Base-by-base conservation (phyloP, 2,113 vertebrate genomes). In the Acinonyx jubatus region DNA sequence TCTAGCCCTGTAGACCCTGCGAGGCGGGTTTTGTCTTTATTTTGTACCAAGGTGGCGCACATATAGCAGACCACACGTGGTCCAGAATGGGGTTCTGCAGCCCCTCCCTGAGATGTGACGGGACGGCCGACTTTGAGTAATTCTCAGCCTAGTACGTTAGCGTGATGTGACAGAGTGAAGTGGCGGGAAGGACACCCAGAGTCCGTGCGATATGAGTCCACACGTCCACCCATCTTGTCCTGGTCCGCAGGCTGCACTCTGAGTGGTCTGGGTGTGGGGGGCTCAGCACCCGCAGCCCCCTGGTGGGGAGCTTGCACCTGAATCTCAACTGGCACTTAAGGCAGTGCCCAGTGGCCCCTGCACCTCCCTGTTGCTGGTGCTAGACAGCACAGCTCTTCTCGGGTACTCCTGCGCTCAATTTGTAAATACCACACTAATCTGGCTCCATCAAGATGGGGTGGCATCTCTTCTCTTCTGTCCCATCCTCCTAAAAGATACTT, bases 381-480 rank as follows among this genome's bases (percentile, higher is more conserved):
- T 45, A 31, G 8, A 25, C 14, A 6, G 5, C 16, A 3, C 5
- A 2, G 21, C 15, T 7, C 55, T n/a, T 79, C 15, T 23, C 23
- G 1, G 45, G 21, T 2, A 1, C 6, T 63, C 55, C 36, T 45
- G 11, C 8, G 11, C 8, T 45, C 25, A 15, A 6, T 9, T 27
- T 36, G 41, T 14, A 16, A 2, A 2, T 12, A 14, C 21, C 41
- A 14, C 25, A 1, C 9, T 2, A 1, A 5, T 25, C 74, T 10
- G 48, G 45, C 13, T 48, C 74, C 16, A 0, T 13, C 2, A 7
- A 10, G 15, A 36, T 1, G 11, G 1, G 0, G 12, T 25, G 0
- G 13, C 0, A 2, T 18, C 55, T 65, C 25, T 27, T 18, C 36
- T 31, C 8, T 18, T 50, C n/a, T 12, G 25, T 23, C 33, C 25